A percentile compares a stretch with the other conserved stretches of the same genome.
Conservation (phyloP, 2,888 invertebrate genomes). For the Nomada ferruginata region DNA sequence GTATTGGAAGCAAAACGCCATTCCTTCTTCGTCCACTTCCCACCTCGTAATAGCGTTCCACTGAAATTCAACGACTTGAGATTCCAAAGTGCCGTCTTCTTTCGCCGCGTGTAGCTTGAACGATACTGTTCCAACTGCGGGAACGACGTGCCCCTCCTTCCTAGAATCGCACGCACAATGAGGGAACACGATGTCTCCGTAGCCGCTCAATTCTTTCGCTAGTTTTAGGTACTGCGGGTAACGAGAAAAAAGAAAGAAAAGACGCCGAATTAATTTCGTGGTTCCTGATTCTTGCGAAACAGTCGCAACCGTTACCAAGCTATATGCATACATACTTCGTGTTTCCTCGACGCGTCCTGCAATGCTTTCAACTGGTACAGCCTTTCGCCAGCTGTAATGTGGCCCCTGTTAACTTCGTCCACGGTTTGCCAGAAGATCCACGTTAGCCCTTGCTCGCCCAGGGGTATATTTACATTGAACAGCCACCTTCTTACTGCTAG, state of each 20-base stretch:
- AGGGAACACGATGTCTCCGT: constrained; percentile 97
- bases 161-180: constrained; percentile 96
- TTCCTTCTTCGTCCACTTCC: constrained; percentile 96
- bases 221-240: constrained; percentile 89
- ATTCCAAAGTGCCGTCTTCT: constrained; percentile 91
- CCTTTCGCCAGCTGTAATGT: constrained; percentile 94
- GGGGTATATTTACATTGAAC: constrained; percentile 90
- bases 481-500: constrained; percentile 95
- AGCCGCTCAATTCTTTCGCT: constrained; percentile 95
- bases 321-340: constrained; percentile 86
- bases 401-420: constrained; percentile 97
- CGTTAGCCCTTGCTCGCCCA: constrained; percentile 90
- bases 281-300: background rate
- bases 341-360: constrained; percentile 94
- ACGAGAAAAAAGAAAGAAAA: background rate
- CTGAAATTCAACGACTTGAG: constrained; percentile 91
- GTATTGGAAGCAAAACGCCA: constrained; percentile 96
- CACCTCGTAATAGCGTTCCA: constrained; percentile 94
- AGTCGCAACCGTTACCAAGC: background rate
- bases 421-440: constrained; percentile 97
- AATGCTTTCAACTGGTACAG: constrained; percentile 98
- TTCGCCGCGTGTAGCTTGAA: constrained; percentile 93
- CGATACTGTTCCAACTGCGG: constrained; percentile 88
- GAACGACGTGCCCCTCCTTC: constrained; percentile 94
- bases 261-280: background rate